Evolutionary conservation across 1,140 invertebrate species (phyloP).

Genomic region (Latrodectus geometricus): DNA sequence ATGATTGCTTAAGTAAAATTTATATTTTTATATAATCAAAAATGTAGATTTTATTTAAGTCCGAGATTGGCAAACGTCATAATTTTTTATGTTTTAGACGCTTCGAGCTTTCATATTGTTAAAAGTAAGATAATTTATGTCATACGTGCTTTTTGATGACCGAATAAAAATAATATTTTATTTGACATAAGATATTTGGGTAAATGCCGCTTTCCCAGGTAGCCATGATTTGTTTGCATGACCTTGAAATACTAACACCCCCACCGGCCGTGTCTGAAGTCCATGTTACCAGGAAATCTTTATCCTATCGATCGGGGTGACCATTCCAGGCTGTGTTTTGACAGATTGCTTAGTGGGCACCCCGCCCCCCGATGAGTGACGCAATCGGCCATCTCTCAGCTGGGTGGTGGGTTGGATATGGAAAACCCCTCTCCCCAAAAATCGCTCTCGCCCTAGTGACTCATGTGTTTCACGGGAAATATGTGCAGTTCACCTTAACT

Average conservation of each 20-base stretch:
- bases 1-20: too few relatives aligned
- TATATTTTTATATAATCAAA: too few relatives aligned
- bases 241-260: slow-evolving; percentile 4
- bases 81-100: background rate
- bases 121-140: background rate
- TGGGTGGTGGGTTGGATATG: background rate
- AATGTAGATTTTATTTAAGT: background rate
- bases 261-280: background rate
- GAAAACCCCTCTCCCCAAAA: slow-evolving; percentile 19
- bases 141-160: background rate
- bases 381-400: slow-evolving; percentile 7
- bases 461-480: slow-evolving; percentile 18
- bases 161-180: background rate
- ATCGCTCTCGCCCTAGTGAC: slow-evolving; percentile 47
- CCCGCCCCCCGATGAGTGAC: slow-evolving; percentile 7
- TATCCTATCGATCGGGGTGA: slow-evolving; percentile 8
- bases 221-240: background rate
- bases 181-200: background rate
- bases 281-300: background rate
- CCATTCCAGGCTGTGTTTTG: slow-evolving; percentile 20
- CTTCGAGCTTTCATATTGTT: background rate
- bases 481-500: slow-evolving; percentile 11
- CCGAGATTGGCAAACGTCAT: background rate
- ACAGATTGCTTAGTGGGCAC: slow-evolving; percentile 5
- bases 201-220: background rate